phyloP scores from a whole-genome alignment of 64 coral and sea anemone genomes.

The Dendrophyllia cribrosa region DNA sequence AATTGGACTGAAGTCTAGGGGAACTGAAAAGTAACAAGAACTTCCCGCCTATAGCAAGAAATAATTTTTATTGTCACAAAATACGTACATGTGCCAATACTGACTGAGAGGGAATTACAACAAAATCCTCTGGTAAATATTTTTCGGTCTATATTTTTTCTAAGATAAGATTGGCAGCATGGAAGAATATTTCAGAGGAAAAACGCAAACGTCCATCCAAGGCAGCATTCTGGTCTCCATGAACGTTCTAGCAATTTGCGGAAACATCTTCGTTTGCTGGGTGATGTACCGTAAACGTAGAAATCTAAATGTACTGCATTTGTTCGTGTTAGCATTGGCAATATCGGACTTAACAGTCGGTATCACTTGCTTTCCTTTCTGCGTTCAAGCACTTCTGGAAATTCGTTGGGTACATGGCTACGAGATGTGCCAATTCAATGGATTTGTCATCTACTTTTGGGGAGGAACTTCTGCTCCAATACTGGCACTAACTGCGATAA shows the following conservation, averaged over 20 bases:
- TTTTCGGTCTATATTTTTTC: too few species aligned
- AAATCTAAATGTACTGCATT: not conserved
- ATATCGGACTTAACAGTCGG: slow-evolving; percentile 52
- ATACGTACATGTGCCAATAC: too few species aligned
- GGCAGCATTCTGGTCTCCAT: not conserved
- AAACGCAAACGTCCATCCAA: not conserved
- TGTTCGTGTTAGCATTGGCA: slow-evolving; percentile 34
- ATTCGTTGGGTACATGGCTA: slow-evolving; percentile 23
- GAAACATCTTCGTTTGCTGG: slow-evolving; percentile 42
- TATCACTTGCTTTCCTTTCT: slow-evolving; percentile 30
- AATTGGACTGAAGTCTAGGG: too few species aligned
- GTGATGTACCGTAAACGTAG: slow-evolving; percentile 23
- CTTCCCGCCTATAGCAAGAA: too few species aligned
- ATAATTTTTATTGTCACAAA: too few species aligned
- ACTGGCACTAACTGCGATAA: slow-evolving; percentile 59
- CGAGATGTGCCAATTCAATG: slow-evolving; percentile 33
- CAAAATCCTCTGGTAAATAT: too few species aligned
- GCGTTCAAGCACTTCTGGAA: slow-evolving; percentile 1
- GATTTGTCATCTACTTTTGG: slow-evolving; percentile 36
- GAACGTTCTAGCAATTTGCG: slow-evolving; percentile 31
- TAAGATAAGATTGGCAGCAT: not conserved
- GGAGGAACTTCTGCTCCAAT: slow-evolving; percentile 32
- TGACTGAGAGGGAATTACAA: too few species aligned
- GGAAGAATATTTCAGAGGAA: not conserved
- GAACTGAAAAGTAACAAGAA: too few species aligned